Base-by-base conservation (phyloP, 2,888 invertebrate genomes). In the Yponomeuta plumbellus region DNA sequence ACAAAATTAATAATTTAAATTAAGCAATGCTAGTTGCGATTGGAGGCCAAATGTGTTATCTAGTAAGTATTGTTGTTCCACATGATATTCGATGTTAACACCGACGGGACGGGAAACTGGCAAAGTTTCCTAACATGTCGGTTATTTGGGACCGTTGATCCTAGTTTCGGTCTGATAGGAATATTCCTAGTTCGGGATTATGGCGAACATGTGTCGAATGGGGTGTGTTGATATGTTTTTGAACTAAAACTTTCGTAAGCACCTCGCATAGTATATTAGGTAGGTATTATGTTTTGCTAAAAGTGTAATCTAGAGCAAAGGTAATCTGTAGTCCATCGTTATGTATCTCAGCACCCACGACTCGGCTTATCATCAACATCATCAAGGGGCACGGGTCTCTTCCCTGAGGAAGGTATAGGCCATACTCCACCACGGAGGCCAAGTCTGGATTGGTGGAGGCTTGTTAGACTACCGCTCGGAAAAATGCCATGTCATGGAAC, bases 171-270 rank as follows among this genome's bases (percentile, higher is more conserved):
- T 26, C 26, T 26, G 61, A 61, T 34, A 61, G 61, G 23, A 17
- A 61, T 26, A 61, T 61, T 52, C 44, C 63, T 44, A 63, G 63
- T 63, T 63, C 40, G 21, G 40, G 44, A 63, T 63, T 44, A 63
- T 10, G 40, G 40, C 63, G 40, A 63, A 44, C 63, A 44, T 21
- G 44, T 63, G 40, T 22, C 44, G 44, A 63, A 63, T 20, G 40
- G 40, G 63, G 44, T 52, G 44, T 63, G 63, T 40, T 63, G 40
- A 63, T 61, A 22, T 58, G 44, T 61, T 34, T 34, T 34, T 10
- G 8, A 34, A 34, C 34, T 34, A 34, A 34, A 34, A 34, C 34
- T 34, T 34, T 34, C 34, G 8, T 8, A 34, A 34, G 34, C 34
- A 34, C 34, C 8, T 8, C 34, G 8, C 34, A 10, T 34, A 8